Conservation (phyloP, 2,888 invertebrate genomes). For the Lasioglossum zephyrum region DNA sequence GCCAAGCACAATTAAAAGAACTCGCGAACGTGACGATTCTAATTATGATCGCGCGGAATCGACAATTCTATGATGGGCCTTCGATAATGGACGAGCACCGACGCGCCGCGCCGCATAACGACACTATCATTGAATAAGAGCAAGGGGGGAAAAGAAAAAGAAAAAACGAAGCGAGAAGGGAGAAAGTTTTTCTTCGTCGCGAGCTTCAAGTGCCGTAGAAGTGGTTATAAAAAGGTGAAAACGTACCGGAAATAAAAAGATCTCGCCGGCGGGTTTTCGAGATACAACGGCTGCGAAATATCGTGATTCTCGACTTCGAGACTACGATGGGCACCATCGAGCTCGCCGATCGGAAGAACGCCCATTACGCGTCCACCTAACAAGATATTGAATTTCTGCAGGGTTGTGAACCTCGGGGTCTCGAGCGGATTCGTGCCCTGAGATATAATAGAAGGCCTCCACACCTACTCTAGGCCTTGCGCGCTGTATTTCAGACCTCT, state of each 20-base stretch:
- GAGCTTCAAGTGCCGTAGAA: neutral
- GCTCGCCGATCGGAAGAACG: constrained; percentile 60
- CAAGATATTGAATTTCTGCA: constrained; percentile 74
- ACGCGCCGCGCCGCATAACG: constrained; percentile 7
- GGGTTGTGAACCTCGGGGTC: constrained; percentile 59
- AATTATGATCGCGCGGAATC: constrained; percentile 42
- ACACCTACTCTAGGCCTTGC: constrained; percentile 54
- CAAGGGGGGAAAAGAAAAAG: too few relatives aligned
- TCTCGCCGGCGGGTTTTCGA: constrained; percentile 18
- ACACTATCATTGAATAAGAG: constrained; percentile 52
- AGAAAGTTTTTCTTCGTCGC: constrained; percentile 1
- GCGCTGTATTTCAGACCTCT: constrained; percentile 60
- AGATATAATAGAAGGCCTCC: constrained; percentile 75
- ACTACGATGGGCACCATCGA: constrained; percentile 47
- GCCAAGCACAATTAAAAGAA: constrained; percentile 35
- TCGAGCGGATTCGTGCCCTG: constrained; percentile 70
- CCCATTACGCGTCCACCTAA: constrained; percentile 64
- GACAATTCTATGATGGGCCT: constrained; percentile 22
- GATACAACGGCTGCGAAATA: constrained; percentile 15
- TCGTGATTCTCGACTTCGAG: constrained; percentile 53
- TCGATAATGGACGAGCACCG: constrained; percentile 29
- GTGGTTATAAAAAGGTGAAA: constrained; percentile 18
- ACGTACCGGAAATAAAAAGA: constrained; percentile 19
- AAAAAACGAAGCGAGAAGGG: constrained; percentile 27
- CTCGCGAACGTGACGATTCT: constrained; percentile 12